Conservation (phyloP, 2,113 vertebrate species). For the Elgaria multicarinata region DNA sequence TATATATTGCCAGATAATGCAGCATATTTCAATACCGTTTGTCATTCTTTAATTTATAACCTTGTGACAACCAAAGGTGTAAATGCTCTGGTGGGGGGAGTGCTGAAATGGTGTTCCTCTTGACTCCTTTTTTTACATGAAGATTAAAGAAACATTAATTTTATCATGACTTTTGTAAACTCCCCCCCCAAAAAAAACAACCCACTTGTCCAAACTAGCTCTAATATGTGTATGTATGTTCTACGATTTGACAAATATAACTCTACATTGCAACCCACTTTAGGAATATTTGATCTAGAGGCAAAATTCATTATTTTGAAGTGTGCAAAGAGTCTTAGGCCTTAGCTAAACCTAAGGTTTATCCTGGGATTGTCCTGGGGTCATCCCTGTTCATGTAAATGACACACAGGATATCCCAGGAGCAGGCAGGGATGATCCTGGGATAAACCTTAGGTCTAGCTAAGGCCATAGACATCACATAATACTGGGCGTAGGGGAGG, state of each 20-base stretch:
- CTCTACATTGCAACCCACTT: neutral
- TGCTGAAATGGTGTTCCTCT: neutral
- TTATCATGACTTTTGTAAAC: neutral
- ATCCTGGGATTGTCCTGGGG: no score
- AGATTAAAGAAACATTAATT: neutral
- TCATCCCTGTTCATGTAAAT: no score
- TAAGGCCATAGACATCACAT: neutral
- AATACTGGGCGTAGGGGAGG: neutral
- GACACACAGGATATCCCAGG: no score
- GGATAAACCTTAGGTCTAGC: no score
- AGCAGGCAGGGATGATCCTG: no score
- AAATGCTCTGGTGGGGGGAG: no score
- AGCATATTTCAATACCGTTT: neutral
- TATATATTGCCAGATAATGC: neutral
- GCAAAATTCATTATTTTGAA: neutral
- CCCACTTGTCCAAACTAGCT: neutral
- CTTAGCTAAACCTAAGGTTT: no score
- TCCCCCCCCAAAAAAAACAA: no score
- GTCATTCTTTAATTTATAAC: neutral
- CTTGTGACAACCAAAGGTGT: neutral
- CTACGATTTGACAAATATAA: neutral
- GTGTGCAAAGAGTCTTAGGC: neutral
- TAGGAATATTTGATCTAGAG: neutral
- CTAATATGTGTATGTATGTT: neutral
- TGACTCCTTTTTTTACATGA: neutral